A percentile compares a stretch with the other conserved stretches of the same genome.
These are phyloP conservation scores for Rhincodon typus DNA, from an alignment of 2,797 vertebrate species.

Conservation along the genomic window DNA sequence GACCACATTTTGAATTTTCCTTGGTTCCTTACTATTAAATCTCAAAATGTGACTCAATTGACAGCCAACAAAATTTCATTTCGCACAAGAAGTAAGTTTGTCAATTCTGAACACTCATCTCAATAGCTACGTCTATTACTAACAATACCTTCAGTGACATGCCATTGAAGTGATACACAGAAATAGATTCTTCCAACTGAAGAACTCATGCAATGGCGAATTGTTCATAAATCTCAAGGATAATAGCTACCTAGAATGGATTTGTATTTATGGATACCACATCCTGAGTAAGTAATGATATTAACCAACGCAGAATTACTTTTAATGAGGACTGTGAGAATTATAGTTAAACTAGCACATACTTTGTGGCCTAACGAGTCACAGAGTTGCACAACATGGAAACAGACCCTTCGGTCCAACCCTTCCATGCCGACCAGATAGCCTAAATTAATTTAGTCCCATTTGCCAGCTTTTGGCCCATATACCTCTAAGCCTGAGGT, in stretches of 20 bases:
- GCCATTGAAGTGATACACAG: neutral
- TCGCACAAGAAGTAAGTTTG: neutral
- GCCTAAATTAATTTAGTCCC: no score
- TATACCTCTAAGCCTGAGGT: no score
- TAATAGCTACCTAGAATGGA: neutral
- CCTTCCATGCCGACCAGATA: no score
- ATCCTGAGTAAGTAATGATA: neutral
- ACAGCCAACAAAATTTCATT: neutral
- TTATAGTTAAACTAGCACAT: neutral
- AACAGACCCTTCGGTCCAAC: no score
- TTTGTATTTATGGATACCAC: neutral
- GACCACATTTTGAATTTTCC: neutral
- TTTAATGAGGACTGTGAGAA: neutral
- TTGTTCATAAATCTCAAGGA: neutral
- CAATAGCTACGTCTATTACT: neutral
- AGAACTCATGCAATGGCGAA: neutral
- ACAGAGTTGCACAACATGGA: neutral
- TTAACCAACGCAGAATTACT: neutral
- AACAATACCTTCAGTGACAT: neutral
- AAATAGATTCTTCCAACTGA: neutral
- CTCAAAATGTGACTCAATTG: neutral
- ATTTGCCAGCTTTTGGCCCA: no score
- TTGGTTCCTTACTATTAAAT: neutral
- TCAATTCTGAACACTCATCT: neutral
- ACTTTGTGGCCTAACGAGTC: neutral